Conservation (phyloP, 2,797 vertebrate species). For the Passerculus sandwichensis region DNA sequence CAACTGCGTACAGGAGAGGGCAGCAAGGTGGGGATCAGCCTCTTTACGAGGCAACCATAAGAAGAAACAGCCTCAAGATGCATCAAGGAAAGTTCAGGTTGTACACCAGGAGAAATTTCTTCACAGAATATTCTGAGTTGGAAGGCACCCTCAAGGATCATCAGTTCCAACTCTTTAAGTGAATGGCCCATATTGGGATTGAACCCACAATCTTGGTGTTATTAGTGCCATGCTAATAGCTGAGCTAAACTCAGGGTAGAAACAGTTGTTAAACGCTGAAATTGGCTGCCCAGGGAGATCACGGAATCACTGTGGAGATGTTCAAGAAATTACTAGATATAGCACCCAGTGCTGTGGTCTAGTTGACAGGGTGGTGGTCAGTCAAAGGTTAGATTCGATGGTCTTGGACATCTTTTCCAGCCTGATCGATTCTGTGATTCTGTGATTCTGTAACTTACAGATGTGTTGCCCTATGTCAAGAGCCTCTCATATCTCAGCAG, state of each 20-base stretch:
- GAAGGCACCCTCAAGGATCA: neutral
- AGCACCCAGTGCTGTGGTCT: neutral
- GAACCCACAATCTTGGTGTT: neutral
- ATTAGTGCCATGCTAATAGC: too few species aligned
- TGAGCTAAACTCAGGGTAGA: neutral
- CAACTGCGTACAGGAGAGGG: neutral
- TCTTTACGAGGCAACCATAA: neutral
- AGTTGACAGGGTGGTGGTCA: neutral
- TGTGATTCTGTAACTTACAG: neutral
- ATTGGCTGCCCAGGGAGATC: neutral
- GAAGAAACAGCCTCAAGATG: neutral
- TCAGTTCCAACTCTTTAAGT: neutral
- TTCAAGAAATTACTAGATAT: neutral
- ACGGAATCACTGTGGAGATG: neutral
- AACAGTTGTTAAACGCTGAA: neutral
- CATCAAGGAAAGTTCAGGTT: neutral
- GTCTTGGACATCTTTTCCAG: neutral
- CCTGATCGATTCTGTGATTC: neutral
- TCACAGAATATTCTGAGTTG: neutral
- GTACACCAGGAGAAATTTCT: neutral
- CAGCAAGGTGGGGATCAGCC: neutral
- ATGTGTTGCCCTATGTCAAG: neutral
- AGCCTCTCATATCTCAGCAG: neutral
- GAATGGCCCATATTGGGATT: neutral
- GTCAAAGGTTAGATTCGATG: neutral